Percentiles rank a stretch among this genome's conserved stretches.
These are phyloP conservation scores for Drosophila anomalipes DNA, from an alignment of 2,888 invertebrate genomes.

Conservation along the genomic window DNA sequence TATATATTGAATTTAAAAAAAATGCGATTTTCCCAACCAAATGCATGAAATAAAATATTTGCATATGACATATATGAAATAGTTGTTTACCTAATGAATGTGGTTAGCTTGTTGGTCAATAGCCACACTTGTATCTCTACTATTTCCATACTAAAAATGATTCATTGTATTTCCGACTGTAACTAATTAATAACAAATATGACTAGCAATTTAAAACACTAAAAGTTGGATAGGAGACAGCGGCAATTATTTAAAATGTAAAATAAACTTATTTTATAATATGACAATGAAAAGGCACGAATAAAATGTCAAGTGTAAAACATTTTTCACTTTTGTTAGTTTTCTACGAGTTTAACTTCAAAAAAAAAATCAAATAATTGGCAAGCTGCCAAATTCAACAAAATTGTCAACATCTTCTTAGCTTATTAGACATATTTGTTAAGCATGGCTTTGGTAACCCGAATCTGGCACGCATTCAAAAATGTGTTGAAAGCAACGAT, in stretches of 20 bases:
- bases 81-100: neutral
- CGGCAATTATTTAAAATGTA: neutral
- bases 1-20: neutral
- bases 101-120: neutral
- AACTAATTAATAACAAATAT: neutral
- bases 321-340: neutral
- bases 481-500: constrained; percentile 9
- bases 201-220: neutral
- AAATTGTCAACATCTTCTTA: neutral
- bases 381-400: constrained; percentile 1
- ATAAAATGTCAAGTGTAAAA: neutral
- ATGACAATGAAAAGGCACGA: neutral
- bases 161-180: neutral
- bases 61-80: neutral
- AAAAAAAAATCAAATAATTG: neutral
- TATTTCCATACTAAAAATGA: neutral
- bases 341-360: neutral
- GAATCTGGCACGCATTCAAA: constrained; percentile 4
- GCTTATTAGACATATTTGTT: constrained; percentile 1
- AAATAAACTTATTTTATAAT: neutral
- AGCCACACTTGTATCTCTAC: too few species aligned
- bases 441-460: constrained; percentile 2
- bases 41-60: too few species aligned
- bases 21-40: neutral
- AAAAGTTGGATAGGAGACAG: neutral